These are phyloP conservation scores for Stegodyphus mimosarum DNA, from an alignment of 1,140 invertebrate species.

Conservation along the genomic window DNA sequence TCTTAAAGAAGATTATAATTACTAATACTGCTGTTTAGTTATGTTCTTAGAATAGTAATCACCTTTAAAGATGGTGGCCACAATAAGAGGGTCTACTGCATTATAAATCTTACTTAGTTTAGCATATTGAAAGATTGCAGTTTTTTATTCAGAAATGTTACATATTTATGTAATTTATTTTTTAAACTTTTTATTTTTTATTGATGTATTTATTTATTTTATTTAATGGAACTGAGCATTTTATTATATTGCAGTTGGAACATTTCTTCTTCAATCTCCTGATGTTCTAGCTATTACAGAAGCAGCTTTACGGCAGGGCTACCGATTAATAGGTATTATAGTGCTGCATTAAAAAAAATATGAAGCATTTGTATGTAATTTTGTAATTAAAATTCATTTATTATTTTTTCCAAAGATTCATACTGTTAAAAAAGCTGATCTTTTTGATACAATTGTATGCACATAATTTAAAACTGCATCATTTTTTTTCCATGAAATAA, in stretches of 20 bases:
- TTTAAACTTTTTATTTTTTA: too few relatives aligned
- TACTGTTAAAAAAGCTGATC: not conserved
- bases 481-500: not conserved
- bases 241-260: slow-evolving; percentile 14
- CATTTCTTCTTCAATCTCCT: slow-evolving; percentile 50
- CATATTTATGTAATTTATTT: too few relatives aligned
- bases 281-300: slow-evolving; percentile 42
- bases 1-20: too few relatives aligned
- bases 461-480: not conserved
- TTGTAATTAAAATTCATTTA: not conserved
- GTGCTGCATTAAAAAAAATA: not conserved
- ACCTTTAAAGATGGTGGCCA: too few relatives aligned
- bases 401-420: not conserved
- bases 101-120: too few relatives aligned
- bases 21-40: too few relatives aligned
- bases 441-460: not conserved
- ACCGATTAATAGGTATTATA: slow-evolving; percentile 39
- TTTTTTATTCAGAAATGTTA: too few relatives aligned
- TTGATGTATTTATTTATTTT: too few relatives aligned
- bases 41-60: too few relatives aligned
- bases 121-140: too few relatives aligned
- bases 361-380: not conserved
- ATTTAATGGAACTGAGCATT: too few relatives aligned
- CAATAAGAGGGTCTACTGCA: too few relatives aligned
- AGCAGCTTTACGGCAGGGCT: slow-evolving; percentile 44